phyloP scores from a whole-genome alignment of 2,113 vertebrate genomes.

The Acrocephalus arundinaceus region DNA sequence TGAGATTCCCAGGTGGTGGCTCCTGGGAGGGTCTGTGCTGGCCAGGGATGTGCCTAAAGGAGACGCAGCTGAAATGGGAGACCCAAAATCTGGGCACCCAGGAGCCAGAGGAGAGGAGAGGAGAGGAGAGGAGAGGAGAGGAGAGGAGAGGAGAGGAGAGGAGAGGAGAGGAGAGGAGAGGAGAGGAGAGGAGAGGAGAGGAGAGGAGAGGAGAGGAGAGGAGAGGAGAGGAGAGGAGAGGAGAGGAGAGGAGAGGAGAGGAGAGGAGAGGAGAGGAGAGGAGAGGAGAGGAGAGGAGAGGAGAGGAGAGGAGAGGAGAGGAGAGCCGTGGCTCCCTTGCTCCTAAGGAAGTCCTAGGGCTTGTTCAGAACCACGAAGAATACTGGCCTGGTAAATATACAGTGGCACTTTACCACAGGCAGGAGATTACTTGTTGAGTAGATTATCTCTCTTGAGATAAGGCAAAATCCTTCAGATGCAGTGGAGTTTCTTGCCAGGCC shows the following conservation, averaged over 20 bases:
- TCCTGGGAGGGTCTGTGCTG: neutral
- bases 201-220: neutral
- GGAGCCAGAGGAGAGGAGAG: neutral
- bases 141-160: neutral
- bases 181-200: neutral
- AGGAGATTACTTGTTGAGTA: slow-evolving; percentile 75
- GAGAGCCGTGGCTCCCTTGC: neutral
- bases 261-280: neutral
- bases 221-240: neutral
- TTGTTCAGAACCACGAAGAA: neutral
- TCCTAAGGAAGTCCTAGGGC: neutral
- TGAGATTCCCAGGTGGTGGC: neutral
- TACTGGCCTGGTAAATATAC: neutral
- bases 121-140: neutral
- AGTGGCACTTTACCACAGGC: slow-evolving; percentile 62
- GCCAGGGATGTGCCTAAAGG: neutral
- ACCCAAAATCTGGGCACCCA: neutral
- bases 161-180: neutral
- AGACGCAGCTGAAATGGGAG: neutral
- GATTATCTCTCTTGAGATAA: slow-evolving; percentile 82
- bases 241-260: neutral
- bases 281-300: neutral
- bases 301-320: neutral
- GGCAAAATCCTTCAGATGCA: slow-evolving; percentile 76
- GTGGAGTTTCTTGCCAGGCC: slow-evolving; percentile 74